Base-by-base conservation (phyloP, 1,140 invertebrate genomes). In the Scaptomyza hsui region DNA sequence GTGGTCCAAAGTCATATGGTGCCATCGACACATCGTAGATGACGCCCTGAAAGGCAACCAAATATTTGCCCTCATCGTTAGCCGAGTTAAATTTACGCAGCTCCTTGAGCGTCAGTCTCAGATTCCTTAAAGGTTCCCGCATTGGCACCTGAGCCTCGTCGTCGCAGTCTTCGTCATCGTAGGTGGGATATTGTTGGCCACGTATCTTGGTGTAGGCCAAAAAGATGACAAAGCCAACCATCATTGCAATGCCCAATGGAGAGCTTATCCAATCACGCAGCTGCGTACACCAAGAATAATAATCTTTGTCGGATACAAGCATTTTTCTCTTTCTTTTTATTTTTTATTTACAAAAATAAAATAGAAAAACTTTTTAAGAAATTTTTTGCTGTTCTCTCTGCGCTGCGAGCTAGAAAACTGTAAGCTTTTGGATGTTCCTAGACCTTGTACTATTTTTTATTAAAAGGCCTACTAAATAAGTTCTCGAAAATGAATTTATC, bases 161-260 rank as follows among this genome's bases (percentile, higher is more conserved):
- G 44, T 45, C 13, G 5, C 75, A 86, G 47, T 86, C 81, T 10
- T 72, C 53, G 1, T 82, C 78, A 13, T 86, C 82, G 12, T 82
- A 88, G 6, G 70, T 78, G 3, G 61, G 69, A 51, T 62, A 15
- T 0, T 47, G 44, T 1, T 41, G 45, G 0, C 26, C 9, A 9
- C 63, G 37, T 0, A 42, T 56, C 2, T 62, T 48, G 0, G 15
- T 19, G 5, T 63, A 88, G 7, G 45, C 53, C 7, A 63, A 9
- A 4, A 69, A 88, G 0, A 15, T 78, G 32, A 81, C 3, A 1
- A 74, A 5, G 6, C 65, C 56, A 4, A 51, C 24, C 15, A 77
- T 7, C 0, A 39, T 35, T 5, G 75, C 4, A 7, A 88, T 65
- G 3, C 45, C 49, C 7, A 42, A 10, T 0, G 74, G 74, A 0